Percentiles rank a stretch among this genome's conserved stretches.
phyloP scores from a whole-genome alignment of 2,888 invertebrate species.

The Abrostola tripartita region DNA sequence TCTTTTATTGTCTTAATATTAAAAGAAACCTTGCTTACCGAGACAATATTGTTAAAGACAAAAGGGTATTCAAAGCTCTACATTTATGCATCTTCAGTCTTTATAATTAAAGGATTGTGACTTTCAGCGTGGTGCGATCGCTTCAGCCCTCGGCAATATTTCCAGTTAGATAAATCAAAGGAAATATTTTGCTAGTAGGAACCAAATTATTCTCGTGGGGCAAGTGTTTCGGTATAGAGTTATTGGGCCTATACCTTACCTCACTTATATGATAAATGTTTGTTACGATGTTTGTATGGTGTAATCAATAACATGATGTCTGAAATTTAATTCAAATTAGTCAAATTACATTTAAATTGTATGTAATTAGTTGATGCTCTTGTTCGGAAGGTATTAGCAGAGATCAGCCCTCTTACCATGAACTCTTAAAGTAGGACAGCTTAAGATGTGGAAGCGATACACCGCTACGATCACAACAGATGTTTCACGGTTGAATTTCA shows the following conservation, averaged over 20 bases:
- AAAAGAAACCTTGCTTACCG: slow-evolving; percentile 29
- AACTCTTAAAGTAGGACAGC: too few species aligned
- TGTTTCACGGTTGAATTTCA: too few species aligned
- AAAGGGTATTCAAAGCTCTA: slow-evolving; percentile 17
- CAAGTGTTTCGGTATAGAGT: slow-evolving; percentile 21
- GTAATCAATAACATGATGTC: too few species aligned
- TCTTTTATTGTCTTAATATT: slow-evolving; percentile 30
- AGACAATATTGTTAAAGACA: slow-evolving; percentile 20
- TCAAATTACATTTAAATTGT: too few species aligned
- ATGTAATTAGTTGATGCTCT: too few species aligned
- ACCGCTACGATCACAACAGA: too few species aligned
- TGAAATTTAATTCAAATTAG: too few species aligned
- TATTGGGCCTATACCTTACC: slow-evolving; percentile 2
- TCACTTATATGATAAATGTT: slow-evolving; percentile 11
- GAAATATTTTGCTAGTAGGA: slow-evolving; percentile 36
- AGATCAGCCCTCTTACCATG: too few species aligned
- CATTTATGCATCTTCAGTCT: slow-evolving; percentile 30
- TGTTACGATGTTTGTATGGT: slow-evolving; percentile 12
- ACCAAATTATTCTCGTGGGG: slow-evolving; percentile 34
- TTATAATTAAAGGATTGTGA: slow-evolving; percentile 23
- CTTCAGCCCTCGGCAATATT: slow-evolving; percentile 18
- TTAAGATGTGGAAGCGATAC: too few species aligned
- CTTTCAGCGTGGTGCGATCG: slow-evolving; percentile 7
- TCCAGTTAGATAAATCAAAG: slow-evolving; percentile 21
- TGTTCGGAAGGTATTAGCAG: too few species aligned